phyloP scores from a whole-genome alignment of 2,888 invertebrate species.

The Morinoia aosen region DNA sequence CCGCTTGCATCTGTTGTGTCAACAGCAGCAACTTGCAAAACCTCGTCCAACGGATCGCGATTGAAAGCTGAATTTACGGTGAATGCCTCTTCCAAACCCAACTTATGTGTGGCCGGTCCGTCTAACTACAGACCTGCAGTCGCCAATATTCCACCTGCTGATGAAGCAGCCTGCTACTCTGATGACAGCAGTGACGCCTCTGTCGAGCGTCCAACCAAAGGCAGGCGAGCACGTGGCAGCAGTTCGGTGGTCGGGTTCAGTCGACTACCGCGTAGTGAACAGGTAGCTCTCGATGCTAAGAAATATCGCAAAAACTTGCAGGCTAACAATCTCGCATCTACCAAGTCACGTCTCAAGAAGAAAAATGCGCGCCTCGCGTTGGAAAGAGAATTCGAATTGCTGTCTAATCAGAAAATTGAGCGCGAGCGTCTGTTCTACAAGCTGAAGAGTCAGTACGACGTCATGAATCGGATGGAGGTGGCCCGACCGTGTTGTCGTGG shows the following conservation, averaged over 20 bases:
- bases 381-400: background rate
- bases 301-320: conserved; percentile 3
- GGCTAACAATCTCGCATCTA: conserved; percentile 1
- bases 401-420: background rate
- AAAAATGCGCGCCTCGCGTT: background rate
- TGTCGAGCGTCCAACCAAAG: background rate
- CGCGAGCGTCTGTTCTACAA: background rate
- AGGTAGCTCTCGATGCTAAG: background rate
- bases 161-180: background rate
- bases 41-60: background rate
- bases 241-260: conserved; percentile 6
- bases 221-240: background rate
- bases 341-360: conserved; percentile 20
- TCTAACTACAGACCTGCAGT: background rate
- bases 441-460: background rate
- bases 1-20: background rate
- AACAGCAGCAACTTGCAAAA: background rate
- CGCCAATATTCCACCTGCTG: background rate
- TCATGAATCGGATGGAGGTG: background rate
- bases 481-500: background rate
- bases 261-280: conserved; percentile 20
- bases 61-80: background rate
- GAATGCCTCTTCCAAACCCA: background rate
- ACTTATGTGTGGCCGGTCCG: background rate
- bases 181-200: background rate